Base-by-base conservation (phyloP, 2,888 invertebrate species). In the Lepeophtheirus nordmannii region DNA sequence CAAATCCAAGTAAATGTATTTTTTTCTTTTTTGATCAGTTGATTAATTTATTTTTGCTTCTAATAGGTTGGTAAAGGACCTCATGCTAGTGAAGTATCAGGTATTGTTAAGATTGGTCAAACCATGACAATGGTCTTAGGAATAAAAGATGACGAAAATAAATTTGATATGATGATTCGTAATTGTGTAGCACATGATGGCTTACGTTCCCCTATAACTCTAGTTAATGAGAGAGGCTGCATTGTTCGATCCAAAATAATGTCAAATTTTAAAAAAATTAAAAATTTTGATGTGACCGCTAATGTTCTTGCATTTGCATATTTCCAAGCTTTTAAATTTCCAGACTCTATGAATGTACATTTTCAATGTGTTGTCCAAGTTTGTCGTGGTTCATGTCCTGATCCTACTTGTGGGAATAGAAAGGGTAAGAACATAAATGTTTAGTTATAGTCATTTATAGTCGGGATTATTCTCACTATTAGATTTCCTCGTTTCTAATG, bases 51-150 rank as follows among this genome's bases (percentile, higher is more conserved):
- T 14, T 61, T 17, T 20, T 23, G 20, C 17, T 17, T 37, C 9
- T 58, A 57, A 9, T 62, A 70, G 71, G 91, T 91, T 59, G 92
- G 92, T 67, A 92, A 92, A 75, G 92, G 92, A 70, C 92, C 92
- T 0, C 92, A 92, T 91, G 92, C 92, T 17, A 89, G 89, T 14
- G 92, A 92, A 77, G 92, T 92, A 46, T 90, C 90, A 0, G 92
- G 92, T 66, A 90, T 92, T 73, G 92, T 92, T 11, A 92, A 92
- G 78, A 92, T 92, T 70, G 92, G 92, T 30, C 92, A 92, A 75
- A 92, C 92, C 0, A 92, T 92, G 92, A 92, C 92, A 12, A 92
- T 92, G 92, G 92, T 92, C 12, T 79, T 92, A 68, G 92, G 92
- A 22, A 92, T 92, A 73, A 92, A 92, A 77, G 92, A 92, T 72